A percentile compares a stretch with the other conserved stretches of the same genome.
These are phyloP conservation scores for Phrynosoma blainvillii DNA, from an alignment of 2,113 vertebrate species.

Conservation along the genomic window DNA sequence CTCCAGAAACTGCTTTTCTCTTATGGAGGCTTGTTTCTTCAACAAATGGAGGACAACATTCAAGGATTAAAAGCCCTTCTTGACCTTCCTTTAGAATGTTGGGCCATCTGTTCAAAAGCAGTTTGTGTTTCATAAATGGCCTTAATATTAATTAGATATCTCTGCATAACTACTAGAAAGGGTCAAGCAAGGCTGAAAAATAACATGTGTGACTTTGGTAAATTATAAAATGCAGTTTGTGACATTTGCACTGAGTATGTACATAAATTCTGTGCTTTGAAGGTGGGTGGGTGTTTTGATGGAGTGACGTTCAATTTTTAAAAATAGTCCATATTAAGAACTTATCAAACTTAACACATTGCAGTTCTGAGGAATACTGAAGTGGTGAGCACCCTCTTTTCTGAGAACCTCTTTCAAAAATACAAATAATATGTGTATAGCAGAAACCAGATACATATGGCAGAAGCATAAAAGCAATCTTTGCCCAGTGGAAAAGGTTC, in stretches of 20 bases:
- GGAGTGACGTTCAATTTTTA: constrained; percentile 10
- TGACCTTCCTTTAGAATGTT: constrained; percentile 32
- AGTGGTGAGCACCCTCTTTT: not conserved
- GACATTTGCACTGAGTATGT: not conserved
- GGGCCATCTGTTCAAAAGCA: not conserved
- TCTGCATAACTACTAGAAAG: constrained; percentile 34
- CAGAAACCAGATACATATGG: not conserved
- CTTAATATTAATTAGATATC: constrained; percentile 19
- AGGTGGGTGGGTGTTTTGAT: constrained; percentile 26
- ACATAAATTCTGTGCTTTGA: constrained; percentile 29
- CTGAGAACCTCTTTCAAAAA: constrained; percentile 26
- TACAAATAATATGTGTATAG: not conserved
- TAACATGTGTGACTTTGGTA: not conserved
- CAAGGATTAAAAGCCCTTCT: not conserved
- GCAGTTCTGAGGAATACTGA: constrained; percentile 1
- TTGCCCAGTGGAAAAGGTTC: constrained; percentile 16
- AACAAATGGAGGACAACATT: not conserved
- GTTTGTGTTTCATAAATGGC: constrained; percentile 28
- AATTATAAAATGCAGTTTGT: constrained; percentile 31
- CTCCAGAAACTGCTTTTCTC: not conserved
- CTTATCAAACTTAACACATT: not conserved
- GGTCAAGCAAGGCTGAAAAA: constrained; percentile 12
- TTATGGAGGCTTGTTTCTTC: not conserved
- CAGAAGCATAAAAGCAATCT: constrained; percentile 25
- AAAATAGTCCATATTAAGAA: not conserved